phyloP scores from a whole-genome alignment of 2,113 vertebrate species.

The Sinocyclocheilus maitianheensis region DNA sequence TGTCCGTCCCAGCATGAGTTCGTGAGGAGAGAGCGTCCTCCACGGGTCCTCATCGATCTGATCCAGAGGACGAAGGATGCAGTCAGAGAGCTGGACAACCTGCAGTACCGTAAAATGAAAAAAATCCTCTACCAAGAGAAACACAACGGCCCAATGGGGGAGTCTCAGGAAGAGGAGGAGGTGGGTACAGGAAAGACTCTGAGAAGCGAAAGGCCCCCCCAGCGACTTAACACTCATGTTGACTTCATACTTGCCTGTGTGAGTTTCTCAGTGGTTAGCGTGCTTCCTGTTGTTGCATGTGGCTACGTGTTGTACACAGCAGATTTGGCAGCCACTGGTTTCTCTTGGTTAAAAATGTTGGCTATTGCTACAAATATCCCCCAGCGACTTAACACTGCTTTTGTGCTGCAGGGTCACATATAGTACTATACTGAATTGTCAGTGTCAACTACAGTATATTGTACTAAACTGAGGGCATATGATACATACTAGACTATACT shows the following conservation, averaged over 20 bases:
- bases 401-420: not conserved
- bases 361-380: no score
- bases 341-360: not conserved
- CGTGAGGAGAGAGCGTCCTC: conserved; percentile 87
- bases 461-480: no score
- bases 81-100: conserved; percentile 94
- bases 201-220: not conserved
- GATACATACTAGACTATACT: no score
- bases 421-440: not conserved
- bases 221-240: no score
- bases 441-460: not conserved
- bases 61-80: conserved; percentile 98
- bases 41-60: conserved; percentile 89
- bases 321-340: not conserved
- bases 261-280: not conserved
- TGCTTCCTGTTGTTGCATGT: not conserved
- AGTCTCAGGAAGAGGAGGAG: conserved; percentile 96
- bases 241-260: not conserved
- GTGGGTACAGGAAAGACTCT: conserved; percentile 64
- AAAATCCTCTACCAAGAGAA: conserved; percentile 98
- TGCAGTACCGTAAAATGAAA: conserved; percentile 99
- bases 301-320: not conserved
- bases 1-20: conserved; percentile 85
- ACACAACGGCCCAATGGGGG: conserved; percentile 87
- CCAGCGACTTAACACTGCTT: no score